phyloP scores from a whole-genome alignment of 2,888 invertebrate species.

The Chrysopilus asiliformis region DNA sequence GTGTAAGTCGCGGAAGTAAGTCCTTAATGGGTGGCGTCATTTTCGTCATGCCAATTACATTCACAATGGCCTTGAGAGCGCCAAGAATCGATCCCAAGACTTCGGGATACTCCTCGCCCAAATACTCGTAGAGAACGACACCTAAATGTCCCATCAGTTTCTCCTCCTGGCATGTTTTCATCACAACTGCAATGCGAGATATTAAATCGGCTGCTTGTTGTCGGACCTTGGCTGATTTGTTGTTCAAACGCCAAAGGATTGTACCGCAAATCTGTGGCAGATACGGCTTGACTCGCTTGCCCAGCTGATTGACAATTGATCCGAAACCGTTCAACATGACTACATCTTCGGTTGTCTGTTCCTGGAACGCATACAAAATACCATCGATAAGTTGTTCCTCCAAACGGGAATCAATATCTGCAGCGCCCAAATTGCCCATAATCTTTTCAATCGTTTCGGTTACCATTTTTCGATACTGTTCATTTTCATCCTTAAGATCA shows the following conservation, averaged over 20 bases:
- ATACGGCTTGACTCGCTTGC: conserved; percentile 95
- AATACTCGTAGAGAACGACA: conserved; percentile 95
- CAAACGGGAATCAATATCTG: conserved; percentile 93
- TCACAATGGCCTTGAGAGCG: conserved; percentile 97
- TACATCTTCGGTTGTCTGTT: conserved; percentile 99
- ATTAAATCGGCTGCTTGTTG: conserved; percentile 99
- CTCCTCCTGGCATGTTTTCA: conserved; percentile 99
- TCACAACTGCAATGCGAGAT: conserved; percentile 93
- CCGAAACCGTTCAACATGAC: conserved; percentile 99
- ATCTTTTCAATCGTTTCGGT: conserved; percentile 99
- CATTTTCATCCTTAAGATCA: conserved; percentile 98
- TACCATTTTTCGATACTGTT: conserved; percentile 99
- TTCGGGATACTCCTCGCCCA: conserved; percentile 99
- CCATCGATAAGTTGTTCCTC: conserved; percentile 99
- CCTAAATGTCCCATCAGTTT: conserved; percentile 99
- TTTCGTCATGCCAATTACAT: conserved; percentile 99
- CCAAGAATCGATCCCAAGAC: conserved; percentile 96
- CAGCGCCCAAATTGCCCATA: conserved; percentile 92
- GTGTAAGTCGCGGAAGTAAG: conserved; percentile 87
- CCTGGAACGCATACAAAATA: conserved; percentile 98
- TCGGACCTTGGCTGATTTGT: conserved; percentile 97
- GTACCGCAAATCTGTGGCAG: conserved; percentile 99
- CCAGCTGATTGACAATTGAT: conserved; percentile 94
- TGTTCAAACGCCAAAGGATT: conserved; percentile 97
- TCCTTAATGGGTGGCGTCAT: conserved; percentile 99